phyloP scores from a whole-genome alignment of 2,888 invertebrate genomes.

The Blastobasis lacticolella region DNA sequence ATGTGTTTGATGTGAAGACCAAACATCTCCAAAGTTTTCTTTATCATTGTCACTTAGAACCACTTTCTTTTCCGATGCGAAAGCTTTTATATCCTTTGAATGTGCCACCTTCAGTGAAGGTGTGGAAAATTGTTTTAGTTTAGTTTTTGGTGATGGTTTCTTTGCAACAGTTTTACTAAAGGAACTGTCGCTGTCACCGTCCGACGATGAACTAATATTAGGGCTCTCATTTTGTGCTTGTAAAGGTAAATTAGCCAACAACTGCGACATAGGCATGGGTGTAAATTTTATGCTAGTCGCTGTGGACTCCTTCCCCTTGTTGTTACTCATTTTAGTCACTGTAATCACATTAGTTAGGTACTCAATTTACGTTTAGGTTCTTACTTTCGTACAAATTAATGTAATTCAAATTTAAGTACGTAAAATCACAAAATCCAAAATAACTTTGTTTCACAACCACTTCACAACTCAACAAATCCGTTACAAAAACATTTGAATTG shows the following conservation, averaged over 20 bases:
- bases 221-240: conserved; percentile 37
- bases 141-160: conserved; percentile 26
- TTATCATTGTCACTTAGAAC: conserved; percentile 33
- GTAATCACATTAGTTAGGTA: conserved; percentile 1
- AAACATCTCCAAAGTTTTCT: conserved; percentile 37
- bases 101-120: conserved; percentile 32
- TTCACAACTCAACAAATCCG: conserved; percentile 4
- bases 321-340: conserved; percentile 39
- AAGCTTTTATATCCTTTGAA: conserved; percentile 32
- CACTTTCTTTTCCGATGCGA: conserved; percentile 44
- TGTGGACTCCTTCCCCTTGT: conserved; percentile 40
- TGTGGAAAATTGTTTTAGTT: conserved; percentile 33
- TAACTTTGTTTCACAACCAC: not conserved
- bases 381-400: not conserved
- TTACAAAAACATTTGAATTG: conserved; percentile 6
- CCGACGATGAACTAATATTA: conserved; percentile 43
- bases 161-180: conserved; percentile 37
- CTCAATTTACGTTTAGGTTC: no score
- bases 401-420: not conserved
- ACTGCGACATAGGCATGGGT: conserved; percentile 63
- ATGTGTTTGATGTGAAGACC: conserved; percentile 31
- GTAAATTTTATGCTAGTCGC: conserved; percentile 59
- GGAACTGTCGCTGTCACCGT: conserved; percentile 53
- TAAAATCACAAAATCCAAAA: not conserved
- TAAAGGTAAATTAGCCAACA: conserved; percentile 55